These are phyloP conservation scores for Rachycentron canadum DNA, from an alignment of 2,797 vertebrate genomes.

Conservation along the genomic window DNA sequence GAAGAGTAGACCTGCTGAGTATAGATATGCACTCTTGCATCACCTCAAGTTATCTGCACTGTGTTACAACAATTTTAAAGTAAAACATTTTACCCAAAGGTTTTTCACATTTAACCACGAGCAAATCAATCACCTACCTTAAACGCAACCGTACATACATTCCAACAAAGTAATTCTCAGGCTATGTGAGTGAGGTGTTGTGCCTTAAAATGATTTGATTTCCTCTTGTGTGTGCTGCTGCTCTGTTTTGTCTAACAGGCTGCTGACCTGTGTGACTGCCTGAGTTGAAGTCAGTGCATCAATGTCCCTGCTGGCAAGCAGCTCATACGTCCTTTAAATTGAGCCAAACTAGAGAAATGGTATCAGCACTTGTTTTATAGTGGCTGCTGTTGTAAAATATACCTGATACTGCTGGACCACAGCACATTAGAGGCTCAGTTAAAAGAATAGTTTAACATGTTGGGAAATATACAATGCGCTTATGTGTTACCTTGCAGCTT, in stretches of 20 bases:
- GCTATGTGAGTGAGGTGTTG: background rate
- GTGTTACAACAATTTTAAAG: background rate
- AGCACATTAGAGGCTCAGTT: background rate
- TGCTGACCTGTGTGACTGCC: background rate
- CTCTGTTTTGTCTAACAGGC: constrained; percentile 1
- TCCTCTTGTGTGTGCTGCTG: background rate
- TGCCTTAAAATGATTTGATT: background rate
- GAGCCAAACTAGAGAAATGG: constrained; percentile 9
- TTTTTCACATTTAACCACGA: background rate
- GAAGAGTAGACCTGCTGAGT: background rate
- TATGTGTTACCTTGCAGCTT: background rate
- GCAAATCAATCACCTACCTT: background rate
- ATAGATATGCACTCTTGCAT: too few relatives aligned
- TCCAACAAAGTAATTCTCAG: background rate
- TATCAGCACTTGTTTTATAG: constrained; percentile 1
- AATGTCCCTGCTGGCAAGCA: background rate
- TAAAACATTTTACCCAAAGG: background rate
- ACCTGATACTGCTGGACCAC: background rate
- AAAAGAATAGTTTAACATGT: background rate
- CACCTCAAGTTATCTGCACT: background rate
- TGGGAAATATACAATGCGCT: background rate
- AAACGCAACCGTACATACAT: background rate
- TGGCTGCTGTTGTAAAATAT: background rate
- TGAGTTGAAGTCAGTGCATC: background rate
- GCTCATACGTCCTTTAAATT: constrained; percentile 12